Conservation (phyloP, 1,140 invertebrate species). For the Xylocopa sonorina region DNA sequence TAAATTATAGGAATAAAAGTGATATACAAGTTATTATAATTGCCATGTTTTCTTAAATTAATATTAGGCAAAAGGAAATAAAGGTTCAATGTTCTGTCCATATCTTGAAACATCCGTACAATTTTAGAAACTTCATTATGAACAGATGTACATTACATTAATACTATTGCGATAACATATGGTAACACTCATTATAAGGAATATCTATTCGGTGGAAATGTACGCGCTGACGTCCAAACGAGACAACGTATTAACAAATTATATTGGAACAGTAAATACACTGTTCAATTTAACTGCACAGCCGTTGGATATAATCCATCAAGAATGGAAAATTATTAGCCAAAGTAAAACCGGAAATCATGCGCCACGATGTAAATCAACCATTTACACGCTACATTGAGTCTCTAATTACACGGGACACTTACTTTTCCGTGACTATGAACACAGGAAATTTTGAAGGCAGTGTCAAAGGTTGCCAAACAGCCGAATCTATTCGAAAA, state of each 20-base stretch:
- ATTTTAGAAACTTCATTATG: background rate
- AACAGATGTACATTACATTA: slow-evolving; percentile 18
- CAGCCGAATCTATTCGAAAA: no score
- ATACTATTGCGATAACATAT: background rate
- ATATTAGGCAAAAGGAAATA: background rate
- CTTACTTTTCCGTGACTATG: slow-evolving; percentile 7
- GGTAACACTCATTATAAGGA: background rate
- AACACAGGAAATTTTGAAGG: background rate
- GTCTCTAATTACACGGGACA: slow-evolving; percentile 43
- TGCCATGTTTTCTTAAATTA: no score
- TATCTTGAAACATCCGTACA: background rate
- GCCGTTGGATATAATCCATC: background rate
- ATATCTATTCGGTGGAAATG: background rate
- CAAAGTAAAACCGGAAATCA: slow-evolving; percentile 11
- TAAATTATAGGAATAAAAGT: no score
- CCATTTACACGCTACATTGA: background rate
- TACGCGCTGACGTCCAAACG: background rate
- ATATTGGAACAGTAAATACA: no score
- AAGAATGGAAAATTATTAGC: background rate
- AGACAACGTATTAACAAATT: background rate
- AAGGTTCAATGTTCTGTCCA: background rate
- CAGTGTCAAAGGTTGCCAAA: slow-evolving; percentile 1
- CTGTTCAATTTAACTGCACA: background rate
- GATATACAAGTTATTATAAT: no score
- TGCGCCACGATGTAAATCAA: background rate